Base-by-base conservation (phyloP, 2,797 vertebrate genomes). In the Kryptopterus vitreolus region DNA sequence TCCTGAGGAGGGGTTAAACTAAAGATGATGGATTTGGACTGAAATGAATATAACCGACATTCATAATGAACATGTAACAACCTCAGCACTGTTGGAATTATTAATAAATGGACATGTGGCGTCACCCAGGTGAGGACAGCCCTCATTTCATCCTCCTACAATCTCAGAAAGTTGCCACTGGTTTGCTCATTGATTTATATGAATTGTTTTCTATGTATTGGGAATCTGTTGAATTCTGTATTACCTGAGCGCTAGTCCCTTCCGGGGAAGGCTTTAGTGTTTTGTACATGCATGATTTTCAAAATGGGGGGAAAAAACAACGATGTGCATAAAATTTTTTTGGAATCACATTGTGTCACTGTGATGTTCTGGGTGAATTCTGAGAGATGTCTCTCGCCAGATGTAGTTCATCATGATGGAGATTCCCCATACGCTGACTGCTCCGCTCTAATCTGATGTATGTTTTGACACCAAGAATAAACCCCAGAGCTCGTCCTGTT, bases 361-460 rank as follows among this genome's bases (percentile, higher is more conserved):
- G 31, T 10, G 12, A 22, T 22, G 1, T 59, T 3, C 31, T 43
- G 77, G 20, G 24, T 43, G 46, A 3, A 13, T 35, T 50, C 11
- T 31, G 50, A 24, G 59, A 74, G 59, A 72, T 79, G 48, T 13
- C 33, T 18, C 20, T 9, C 22, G 33, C 33, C 31, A 62, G 62
- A 18, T 22, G 62, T 35, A 20, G 22, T 9, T 80, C 66, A 72
- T 62, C 31, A 38, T 78, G 78, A 31, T 29, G n/a, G 31, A 5
- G n/a, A 52, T 22, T 59, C 33, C 33, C 62, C 46, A 70, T 75
- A 76, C 62, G 73, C 59, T 81, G 65, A 72, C 46, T 63, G 76
- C 88, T 76, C 29, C 26, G 69, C 35, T 46, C 70, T 82, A 87
- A 85, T 82, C 79, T 89, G 82, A 84, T 84, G 87, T 78, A 68